Evolutionary conservation across 1,140 invertebrate species (phyloP).

Genomic region (Acromyrmex echinatior): DNA sequence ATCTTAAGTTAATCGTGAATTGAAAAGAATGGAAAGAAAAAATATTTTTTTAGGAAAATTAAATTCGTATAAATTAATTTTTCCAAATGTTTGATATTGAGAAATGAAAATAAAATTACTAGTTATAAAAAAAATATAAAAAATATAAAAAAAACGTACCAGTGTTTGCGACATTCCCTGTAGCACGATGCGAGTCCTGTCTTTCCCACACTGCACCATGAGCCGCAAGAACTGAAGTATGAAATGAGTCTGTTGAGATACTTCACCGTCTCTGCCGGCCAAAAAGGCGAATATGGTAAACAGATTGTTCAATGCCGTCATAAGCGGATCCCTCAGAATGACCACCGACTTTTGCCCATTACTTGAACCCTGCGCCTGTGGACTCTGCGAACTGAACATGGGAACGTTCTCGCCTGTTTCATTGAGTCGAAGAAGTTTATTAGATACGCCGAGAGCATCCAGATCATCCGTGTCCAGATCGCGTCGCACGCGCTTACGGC

Average conservation of each 20-base stretch:
- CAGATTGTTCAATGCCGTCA: slow-evolving; percentile 88
- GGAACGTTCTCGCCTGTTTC: slow-evolving; percentile 88
- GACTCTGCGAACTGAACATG: slow-evolving; percentile 87
- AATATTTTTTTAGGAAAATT: slow-evolving; percentile 1
- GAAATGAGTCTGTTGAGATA: slow-evolving; percentile 95
- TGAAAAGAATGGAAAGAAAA: background rate
- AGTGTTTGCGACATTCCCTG: slow-evolving; percentile 93
- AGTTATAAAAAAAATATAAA: background rate
- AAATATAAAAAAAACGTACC: slow-evolving; percentile 81
- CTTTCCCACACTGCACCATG: slow-evolving; percentile 93
- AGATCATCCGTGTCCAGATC: slow-evolving; percentile 89
- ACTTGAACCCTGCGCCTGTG: slow-evolving; percentile 84
- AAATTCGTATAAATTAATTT: background rate
- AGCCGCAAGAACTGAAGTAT: slow-evolving; percentile 94
- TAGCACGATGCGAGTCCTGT: slow-evolving; percentile 91
- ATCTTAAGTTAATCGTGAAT: background rate
- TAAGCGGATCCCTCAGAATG: slow-evolving; percentile 89
- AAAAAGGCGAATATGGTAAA: slow-evolving; percentile 92
- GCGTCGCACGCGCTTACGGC: slow-evolving; percentile 88
- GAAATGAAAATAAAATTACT: background rate
- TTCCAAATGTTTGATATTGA: background rate
- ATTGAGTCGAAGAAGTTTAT: slow-evolving; percentile 89
- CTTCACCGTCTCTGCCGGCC: slow-evolving; percentile 91
- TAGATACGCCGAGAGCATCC: slow-evolving; percentile 87
- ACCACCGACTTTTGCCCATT: slow-evolving; percentile 84